phyloP scores from a whole-genome alignment of 2,113 vertebrate genomes.

The Dipodomys spectabilis region DNA sequence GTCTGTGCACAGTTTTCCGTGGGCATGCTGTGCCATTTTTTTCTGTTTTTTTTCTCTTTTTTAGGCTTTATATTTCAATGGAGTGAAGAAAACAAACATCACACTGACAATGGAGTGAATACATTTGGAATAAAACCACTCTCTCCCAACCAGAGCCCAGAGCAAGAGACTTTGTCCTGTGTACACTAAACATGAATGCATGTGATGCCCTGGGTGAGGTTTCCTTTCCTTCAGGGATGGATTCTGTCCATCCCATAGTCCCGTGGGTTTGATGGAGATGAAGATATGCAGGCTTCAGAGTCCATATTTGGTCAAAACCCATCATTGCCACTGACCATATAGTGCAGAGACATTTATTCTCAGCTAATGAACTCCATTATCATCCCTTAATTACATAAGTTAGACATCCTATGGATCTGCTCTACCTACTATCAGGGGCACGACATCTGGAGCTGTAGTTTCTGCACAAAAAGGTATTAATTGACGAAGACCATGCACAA shows the following conservation, averaged over 20 bases:
- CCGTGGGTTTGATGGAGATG: slow-evolving; percentile 85
- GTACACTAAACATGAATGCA: slow-evolving; percentile 78
- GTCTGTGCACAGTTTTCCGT: slow-evolving; percentile 69
- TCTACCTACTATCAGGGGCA: slow-evolving; percentile 77
- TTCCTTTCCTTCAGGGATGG: slow-evolving; percentile 66
- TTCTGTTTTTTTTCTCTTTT: slow-evolving; percentile 48
- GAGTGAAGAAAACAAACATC: slow-evolving; percentile 68
- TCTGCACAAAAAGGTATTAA: slow-evolving; percentile 85
- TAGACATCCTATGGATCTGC: slow-evolving; percentile 88
- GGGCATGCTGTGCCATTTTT: slow-evolving; percentile 76
- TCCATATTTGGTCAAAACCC: slow-evolving; percentile 79
- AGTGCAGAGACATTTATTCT: slow-evolving; percentile 82
- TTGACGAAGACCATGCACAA: slow-evolving; percentile 90
- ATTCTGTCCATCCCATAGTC: slow-evolving; percentile 79
- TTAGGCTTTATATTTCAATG: slow-evolving; percentile 65
- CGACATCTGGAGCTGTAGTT: slow-evolving; percentile 82
- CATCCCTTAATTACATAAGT: slow-evolving; percentile 91
- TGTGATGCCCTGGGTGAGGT: slow-evolving; percentile 71
- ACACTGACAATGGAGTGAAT: slow-evolving; percentile 41
- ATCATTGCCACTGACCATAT: slow-evolving; percentile 76
- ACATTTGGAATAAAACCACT: slow-evolving; percentile 80
- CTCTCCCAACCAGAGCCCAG: slow-evolving; percentile 82
- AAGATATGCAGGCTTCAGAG: slow-evolving; percentile 89
- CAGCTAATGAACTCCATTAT: slow-evolving; percentile 92
- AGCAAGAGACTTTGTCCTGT: slow-evolving; percentile 74